Conservation (phyloP, 2,113 vertebrate genomes). For the Heterotilapia buettikoferi region DNA sequence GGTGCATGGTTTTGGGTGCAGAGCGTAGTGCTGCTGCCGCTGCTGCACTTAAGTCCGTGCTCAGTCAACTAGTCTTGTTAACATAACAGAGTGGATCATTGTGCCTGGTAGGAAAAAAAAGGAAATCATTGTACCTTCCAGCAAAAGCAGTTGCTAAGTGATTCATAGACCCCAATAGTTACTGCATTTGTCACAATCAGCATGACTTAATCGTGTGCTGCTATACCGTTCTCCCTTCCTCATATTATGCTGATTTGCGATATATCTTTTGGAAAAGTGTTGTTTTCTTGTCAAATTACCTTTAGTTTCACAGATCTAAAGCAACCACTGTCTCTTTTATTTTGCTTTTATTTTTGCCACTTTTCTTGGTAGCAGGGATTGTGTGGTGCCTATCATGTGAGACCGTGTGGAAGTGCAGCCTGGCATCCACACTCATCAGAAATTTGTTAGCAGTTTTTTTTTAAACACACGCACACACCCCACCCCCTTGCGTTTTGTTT, state of each 20-base stretch:
- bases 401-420: constrained; percentile 10
- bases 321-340: not conserved
- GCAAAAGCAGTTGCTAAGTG: constrained; percentile 27
- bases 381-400: constrained; percentile 22
- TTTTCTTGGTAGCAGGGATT: constrained; percentile 12
- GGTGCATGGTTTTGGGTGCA: not conserved
- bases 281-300: constrained; percentile 32
- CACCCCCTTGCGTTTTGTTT: not conserved
- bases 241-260: constrained; percentile 23
- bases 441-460: constrained; percentile 7
- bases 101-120: constrained; percentile 27
- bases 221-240: not conserved
- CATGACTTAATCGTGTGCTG: constrained; percentile 29
- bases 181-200: constrained; percentile 54
- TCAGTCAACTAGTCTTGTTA: constrained; percentile 58
- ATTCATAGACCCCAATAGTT: constrained; percentile 52
- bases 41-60: constrained; percentile 36
- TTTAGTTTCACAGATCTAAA: not conserved
- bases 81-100: constrained; percentile 53
- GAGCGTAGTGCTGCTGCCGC: not conserved
- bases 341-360: not conserved
- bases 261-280: not conserved
- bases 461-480: not conserved
- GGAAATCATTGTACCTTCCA: constrained; percentile 35
- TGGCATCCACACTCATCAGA: constrained; percentile 22